Evolutionary conservation across 2,797 vertebrate species (phyloP), one percentile per base, ranked within the genome.

Genomic region (Fistularia commersonii): DNA sequence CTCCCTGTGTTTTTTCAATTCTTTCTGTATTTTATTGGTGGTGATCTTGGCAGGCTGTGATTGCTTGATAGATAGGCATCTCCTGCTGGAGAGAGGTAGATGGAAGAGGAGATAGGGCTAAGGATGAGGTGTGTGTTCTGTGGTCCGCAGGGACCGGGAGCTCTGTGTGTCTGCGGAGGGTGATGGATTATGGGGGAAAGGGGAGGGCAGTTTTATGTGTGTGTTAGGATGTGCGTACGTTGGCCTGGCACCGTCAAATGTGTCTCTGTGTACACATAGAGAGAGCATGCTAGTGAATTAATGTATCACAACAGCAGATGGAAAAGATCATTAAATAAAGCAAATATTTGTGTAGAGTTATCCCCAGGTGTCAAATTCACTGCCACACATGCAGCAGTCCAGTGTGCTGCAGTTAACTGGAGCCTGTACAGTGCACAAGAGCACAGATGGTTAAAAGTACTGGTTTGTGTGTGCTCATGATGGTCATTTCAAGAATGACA

Each of bases 321-420:
- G 58, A 72, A 80, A 72, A 79, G 76, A 80, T 75, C 66, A 82
- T 84, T 82, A 83, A 79, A 82, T 78, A 76, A 86, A 82, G 75
- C 70, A 74, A 86, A 88, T 80, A 72, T 87, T 86, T 82, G 74
- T 73, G 62, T 62, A 64, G 52, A 57, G 61, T 64, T 72, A 78
- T 78, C 74, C 73, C 64, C 38, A 11, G 77, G 68, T 82, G 72
- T 74, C 66, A 72, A 54, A 60, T 64, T 71, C 31, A 45, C n/a
- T 49, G 38, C 23, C 40, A 60, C 48, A 66, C 44, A 60, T 3
- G 41, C 60, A 57, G 64, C 51, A 57, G 51, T 38, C 46, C 31
- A 12, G 60, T 8, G 11, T 23, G 53, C 45, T 61, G 52, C 68
- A 61, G 32, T 48, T 52, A 58, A 57, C 6, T 1, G 40, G 48